These are phyloP conservation scores for Ridgeia piscesae DNA, from an alignment of 1,140 invertebrate species.

Conservation along the genomic window DNA sequence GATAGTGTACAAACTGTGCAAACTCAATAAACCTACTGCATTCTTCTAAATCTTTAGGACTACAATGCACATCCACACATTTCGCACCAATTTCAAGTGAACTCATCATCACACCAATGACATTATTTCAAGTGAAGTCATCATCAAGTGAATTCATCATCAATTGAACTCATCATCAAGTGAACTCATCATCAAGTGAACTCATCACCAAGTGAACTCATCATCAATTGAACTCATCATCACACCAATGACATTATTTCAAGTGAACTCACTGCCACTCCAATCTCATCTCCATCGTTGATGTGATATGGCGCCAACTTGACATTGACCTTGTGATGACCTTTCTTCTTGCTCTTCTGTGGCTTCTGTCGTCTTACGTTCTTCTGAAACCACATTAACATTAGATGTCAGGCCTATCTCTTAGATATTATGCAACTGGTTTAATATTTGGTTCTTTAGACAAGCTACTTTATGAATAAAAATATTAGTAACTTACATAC, in stretches of 20 bases:
- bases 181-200: too few species aligned
- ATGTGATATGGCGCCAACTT: constrained; percentile 45
- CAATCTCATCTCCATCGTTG: constrained; percentile 50
- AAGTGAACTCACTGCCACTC: constrained; percentile 36
- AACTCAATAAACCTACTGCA: too few species aligned
- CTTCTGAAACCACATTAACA: not conserved
- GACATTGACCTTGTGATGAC: constrained; percentile 38
- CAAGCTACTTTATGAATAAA: too few species aligned
- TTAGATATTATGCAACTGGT: not conserved
- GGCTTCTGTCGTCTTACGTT: not conserved
- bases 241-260: not conserved
- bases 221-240: too few species aligned
- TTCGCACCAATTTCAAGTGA: not conserved
- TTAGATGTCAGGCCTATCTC: not conserved
- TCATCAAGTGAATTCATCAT: too few species aligned
- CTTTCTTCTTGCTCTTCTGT: constrained; percentile 35
- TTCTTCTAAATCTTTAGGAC: too few species aligned
- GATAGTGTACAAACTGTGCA: too few species aligned
- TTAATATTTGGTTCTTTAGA: not conserved
- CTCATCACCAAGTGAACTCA: too few species aligned
- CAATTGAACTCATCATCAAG: too few species aligned
- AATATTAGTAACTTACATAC: too few species aligned
- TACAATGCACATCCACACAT: too few species aligned
- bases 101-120: constrained; percentile 12
- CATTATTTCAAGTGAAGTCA: not conserved